phyloP scores from a whole-genome alignment of 1,140 invertebrate species.

The Holotrichia oblita region DNA sequence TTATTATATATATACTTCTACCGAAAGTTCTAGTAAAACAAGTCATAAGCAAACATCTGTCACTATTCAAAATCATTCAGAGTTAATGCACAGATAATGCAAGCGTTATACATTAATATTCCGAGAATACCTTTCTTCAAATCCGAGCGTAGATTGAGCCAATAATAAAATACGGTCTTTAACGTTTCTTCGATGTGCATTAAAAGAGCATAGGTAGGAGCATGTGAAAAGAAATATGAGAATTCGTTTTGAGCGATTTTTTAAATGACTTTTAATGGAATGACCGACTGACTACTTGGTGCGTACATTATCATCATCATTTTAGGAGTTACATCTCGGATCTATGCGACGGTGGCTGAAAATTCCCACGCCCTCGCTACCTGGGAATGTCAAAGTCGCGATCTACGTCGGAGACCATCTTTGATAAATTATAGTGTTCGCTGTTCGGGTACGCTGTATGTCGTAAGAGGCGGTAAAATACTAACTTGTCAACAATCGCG shows the following conservation, averaged over 20 bases:
- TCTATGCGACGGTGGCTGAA: neutral
- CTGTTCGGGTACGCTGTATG: neutral
- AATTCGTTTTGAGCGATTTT: neutral
- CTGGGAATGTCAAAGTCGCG: neutral
- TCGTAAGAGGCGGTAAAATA: neutral
- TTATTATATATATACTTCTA: neutral
- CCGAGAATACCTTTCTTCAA: constrained; percentile 18
- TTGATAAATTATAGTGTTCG: constrained; percentile 34
- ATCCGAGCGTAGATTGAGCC: constrained; percentile 1
- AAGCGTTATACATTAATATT: constrained; percentile 11
- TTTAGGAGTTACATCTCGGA: neutral
- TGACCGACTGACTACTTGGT: neutral
- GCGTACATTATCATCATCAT: constrained; percentile 24
- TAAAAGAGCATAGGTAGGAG: neutral
- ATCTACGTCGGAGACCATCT: neutral
- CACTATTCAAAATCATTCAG: constrained; percentile 10
- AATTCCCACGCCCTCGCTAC: constrained; percentile 29
- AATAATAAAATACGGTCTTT: constrained; percentile 11
- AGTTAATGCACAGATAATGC: constrained; percentile 17
- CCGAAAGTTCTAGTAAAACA: neutral
- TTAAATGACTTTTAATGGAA: constrained; percentile 33
- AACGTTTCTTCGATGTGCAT: neutral
- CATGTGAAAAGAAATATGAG: neutral
- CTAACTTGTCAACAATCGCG: constrained; percentile 12
- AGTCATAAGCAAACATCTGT: constrained; percentile 22